phyloP scores from a whole-genome alignment of 1,140 invertebrate species.

The Cydia strobilella region DNA sequence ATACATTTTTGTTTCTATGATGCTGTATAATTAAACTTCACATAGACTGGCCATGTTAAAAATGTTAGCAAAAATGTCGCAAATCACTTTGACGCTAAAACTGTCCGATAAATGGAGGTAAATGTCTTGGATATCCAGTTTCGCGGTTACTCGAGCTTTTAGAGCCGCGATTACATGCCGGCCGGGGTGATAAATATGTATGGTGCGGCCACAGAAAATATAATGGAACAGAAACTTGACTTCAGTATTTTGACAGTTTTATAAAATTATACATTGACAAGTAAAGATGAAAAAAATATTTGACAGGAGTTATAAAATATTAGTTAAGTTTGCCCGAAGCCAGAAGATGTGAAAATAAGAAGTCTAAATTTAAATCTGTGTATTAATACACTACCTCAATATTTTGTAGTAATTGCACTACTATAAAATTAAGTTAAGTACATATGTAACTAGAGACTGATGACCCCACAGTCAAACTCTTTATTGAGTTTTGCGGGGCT shows the following conservation, averaged over 20 bases:
- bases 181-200: conserved; percentile 26
- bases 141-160: conserved; percentile 18
- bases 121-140: conserved; percentile 29
- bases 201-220: background rate
- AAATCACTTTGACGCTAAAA: conserved; percentile 31
- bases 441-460: too few relatives aligned
- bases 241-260: background rate
- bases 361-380: too few relatives aligned
- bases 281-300: too few relatives aligned
- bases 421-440: too few relatives aligned
- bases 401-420: too few relatives aligned
- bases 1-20: background rate
- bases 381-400: too few relatives aligned
- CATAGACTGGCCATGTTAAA: conserved; percentile 7
- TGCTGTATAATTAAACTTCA: background rate
- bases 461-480: too few relatives aligned
- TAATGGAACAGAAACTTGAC: background rate
- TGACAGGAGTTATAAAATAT: too few relatives aligned
- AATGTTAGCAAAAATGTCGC: conserved; percentile 19
- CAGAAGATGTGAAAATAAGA: too few relatives aligned
- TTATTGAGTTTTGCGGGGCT: too few relatives aligned
- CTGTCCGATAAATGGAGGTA: conserved; percentile 11
- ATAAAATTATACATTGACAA: too few relatives aligned
- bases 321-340: too few relatives aligned
- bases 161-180: conserved; percentile 9